A percentile compares a stretch with the other conserved stretches of the same genome.
phyloP scores from a whole-genome alignment of 2,888 invertebrate species.

The Antheraea yamamai region DNA sequence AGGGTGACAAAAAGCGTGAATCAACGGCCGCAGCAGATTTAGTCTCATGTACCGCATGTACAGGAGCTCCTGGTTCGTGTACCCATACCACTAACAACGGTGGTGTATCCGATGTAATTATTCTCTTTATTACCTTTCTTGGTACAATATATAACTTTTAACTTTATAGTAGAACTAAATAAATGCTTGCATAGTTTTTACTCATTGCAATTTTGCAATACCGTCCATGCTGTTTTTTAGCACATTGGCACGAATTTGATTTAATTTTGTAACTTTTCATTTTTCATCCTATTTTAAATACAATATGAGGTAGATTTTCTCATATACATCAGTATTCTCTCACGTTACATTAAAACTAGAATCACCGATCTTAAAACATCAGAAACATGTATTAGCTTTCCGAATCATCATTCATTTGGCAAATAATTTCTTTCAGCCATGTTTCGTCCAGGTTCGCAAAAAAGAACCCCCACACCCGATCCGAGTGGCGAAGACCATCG shows the following conservation, averaged over 20 bases:
- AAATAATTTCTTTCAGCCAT: slow-evolving; percentile 84
- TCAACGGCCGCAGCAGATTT: slow-evolving; percentile 90
- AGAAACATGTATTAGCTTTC: slow-evolving; percentile 48
- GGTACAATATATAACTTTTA: too few species aligned
- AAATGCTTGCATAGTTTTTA: slow-evolving; percentile 21
- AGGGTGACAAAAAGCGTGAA: slow-evolving; percentile 94
- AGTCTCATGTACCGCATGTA: slow-evolving; percentile 91
- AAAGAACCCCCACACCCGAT: slow-evolving; percentile 96
- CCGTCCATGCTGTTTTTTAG: slow-evolving; percentile 1
- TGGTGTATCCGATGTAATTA: slow-evolving; percentile 90
- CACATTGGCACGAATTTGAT: not conserved
- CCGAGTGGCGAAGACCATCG: slow-evolving; percentile 96
- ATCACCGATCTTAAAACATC: slow-evolving; percentile 29
- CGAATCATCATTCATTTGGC: slow-evolving; percentile 69
- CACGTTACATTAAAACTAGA: not conserved
- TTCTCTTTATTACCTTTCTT: slow-evolving; percentile 18
- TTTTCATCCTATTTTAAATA: not conserved
- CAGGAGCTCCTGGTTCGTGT: slow-evolving; percentile 88
- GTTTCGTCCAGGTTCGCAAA: slow-evolving; percentile 93
- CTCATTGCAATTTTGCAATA: slow-evolving; percentile 2
- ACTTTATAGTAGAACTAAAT: not conserved
- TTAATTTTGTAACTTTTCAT: not conserved
- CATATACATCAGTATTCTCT: not conserved
- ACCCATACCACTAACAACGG: slow-evolving; percentile 94
- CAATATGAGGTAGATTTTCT: not conserved